A percentile compares a stretch with the other conserved stretches of the same genome.
Evolutionary conservation across 2,113 vertebrate genomes (phyloP).

Genomic region (Alethe castanea): DNA sequence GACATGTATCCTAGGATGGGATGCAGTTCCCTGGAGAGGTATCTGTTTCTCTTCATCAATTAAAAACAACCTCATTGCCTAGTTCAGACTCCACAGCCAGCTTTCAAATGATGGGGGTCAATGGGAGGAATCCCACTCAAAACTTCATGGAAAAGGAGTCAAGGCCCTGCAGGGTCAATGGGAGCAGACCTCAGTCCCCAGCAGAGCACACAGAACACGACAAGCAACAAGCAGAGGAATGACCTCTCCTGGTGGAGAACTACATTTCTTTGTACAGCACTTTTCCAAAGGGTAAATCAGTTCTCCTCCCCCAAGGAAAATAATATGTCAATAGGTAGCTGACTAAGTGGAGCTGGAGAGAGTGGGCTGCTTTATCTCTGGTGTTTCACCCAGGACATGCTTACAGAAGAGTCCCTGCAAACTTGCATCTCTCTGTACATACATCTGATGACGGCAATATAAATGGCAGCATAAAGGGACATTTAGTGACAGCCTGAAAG

Average conservation of each 20-base stretch:
- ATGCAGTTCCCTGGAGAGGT: background rate
- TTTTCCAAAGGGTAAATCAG: background rate
- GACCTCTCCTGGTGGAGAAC: background rate
- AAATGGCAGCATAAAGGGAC: background rate
- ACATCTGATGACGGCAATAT: no score
- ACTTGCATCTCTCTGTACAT: background rate
- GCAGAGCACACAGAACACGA: background rate
- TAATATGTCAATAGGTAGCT: background rate
- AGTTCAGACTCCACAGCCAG: background rate
- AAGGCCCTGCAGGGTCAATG: background rate
- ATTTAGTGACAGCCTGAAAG: background rate
- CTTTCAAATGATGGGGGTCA: background rate
- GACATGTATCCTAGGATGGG: background rate
- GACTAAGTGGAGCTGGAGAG: background rate
- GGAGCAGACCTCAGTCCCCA: background rate
- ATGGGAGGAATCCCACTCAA: background rate
- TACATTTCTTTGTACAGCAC: rapidly evolving
- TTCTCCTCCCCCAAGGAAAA: background rate
- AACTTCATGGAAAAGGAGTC: background rate
- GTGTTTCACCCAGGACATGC: background rate
- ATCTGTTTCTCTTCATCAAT: conserved; percentile 14
- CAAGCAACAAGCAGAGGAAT: background rate
- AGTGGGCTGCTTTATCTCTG: background rate
- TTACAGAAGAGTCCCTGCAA: background rate
- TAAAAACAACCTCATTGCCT: background rate